A percentile compares a stretch with the other conserved stretches of the same genome.
Conservation (phyloP, 2,888 invertebrate genomes). For the Idaea straminata region DNA sequence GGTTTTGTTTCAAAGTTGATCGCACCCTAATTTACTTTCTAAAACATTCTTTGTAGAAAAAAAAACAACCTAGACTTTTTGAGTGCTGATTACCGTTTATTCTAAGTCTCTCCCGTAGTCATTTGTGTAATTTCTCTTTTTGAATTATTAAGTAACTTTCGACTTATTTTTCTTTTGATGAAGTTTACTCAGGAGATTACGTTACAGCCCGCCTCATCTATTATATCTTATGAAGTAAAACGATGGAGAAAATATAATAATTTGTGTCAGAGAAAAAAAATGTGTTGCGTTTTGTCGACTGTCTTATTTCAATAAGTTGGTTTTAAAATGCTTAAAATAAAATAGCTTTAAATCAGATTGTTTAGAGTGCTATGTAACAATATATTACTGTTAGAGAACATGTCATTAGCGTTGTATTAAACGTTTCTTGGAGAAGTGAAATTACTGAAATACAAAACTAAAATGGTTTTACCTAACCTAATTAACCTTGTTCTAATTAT, state of each 20-base stretch:
- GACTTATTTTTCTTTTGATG: slow-evolving; percentile 21
- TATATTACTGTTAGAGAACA: too few relatives aligned
- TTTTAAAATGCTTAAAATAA: not conserved
- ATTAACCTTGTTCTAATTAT: too few relatives aligned
- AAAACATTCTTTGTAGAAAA: slow-evolving; percentile 5
- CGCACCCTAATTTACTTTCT: slow-evolving; percentile 29
- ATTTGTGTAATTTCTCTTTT: slow-evolving; percentile 21
- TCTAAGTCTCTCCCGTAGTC: slow-evolving; percentile 16
- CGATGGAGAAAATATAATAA: slow-evolving; percentile 7
- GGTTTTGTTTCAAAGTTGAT: slow-evolving; percentile 33
- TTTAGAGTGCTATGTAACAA: too few relatives aligned
- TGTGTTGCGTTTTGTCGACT: not conserved
- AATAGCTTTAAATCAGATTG: not conserved
- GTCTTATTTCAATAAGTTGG: not conserved
- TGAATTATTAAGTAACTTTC: slow-evolving; percentile 22
- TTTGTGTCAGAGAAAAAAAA: not conserved
- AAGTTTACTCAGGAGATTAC: slow-evolving; percentile 22
- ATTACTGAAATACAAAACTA: too few relatives aligned
- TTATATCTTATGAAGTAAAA: slow-evolving; percentile 14
- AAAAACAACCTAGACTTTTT: slow-evolving; percentile 21
- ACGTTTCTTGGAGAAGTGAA: too few relatives aligned
- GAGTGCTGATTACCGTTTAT: slow-evolving; percentile 14
- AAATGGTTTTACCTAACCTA: too few relatives aligned
- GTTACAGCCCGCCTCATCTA: slow-evolving; percentile 18
- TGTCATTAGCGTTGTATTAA: too few relatives aligned